A percentile compares a stretch with the other conserved stretches of the same genome.
phyloP scores from a whole-genome alignment of 92 coral and sea anemone genomes.

The Virgularia gustaviana region DNA sequence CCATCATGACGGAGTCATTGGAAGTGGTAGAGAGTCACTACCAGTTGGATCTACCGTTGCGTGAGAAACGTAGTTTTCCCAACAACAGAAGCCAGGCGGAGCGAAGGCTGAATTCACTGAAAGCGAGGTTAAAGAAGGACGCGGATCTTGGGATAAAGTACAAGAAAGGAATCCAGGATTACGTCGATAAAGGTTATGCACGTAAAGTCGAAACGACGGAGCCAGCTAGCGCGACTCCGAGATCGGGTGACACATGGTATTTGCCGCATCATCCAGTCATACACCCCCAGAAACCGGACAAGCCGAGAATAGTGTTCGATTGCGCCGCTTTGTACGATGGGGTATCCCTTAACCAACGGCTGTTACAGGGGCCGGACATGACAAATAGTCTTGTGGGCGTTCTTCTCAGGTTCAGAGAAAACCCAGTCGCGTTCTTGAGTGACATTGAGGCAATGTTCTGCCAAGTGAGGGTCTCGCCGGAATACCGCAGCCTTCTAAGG shows the following conservation, averaged over 20 bases:
- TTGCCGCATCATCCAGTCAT: conserved; percentile 45
- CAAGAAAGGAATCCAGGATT: conserved; percentile 40
- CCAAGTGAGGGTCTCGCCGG: conserved; percentile 48
- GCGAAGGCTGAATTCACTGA: conserved; percentile 44
- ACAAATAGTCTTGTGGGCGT: conserved; percentile 53
- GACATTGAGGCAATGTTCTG: conserved; percentile 48
- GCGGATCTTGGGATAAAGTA: conserved; percentile 34
- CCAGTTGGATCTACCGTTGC: conserved; percentile 39
- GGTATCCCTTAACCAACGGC: conserved; percentile 41
- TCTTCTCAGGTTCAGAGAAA: conserved; percentile 41
- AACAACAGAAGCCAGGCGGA: conserved; percentile 41
- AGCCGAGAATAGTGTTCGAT: conserved; percentile 53
- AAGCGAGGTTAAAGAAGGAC: conserved; percentile 26
- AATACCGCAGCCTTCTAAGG: conserved; percentile 35
- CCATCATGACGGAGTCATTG: conserved; percentile 15
- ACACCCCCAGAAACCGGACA: conserved; percentile 47
- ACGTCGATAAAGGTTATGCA: conserved; percentile 49
- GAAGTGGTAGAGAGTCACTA: conserved; percentile 21
- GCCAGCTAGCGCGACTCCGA: conserved; percentile 1
- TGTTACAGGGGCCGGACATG: conserved; percentile 57
- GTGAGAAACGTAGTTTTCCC: conserved; percentile 30
- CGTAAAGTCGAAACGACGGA: conserved; percentile 6
- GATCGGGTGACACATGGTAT: conserved; percentile 27
- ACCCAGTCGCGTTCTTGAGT: conserved; percentile 39
- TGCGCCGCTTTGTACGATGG: conserved; percentile 46